Evolutionary conservation across 2,888 invertebrate genomes (phyloP).

Genomic region (Mechanitis messenoides): DNA sequence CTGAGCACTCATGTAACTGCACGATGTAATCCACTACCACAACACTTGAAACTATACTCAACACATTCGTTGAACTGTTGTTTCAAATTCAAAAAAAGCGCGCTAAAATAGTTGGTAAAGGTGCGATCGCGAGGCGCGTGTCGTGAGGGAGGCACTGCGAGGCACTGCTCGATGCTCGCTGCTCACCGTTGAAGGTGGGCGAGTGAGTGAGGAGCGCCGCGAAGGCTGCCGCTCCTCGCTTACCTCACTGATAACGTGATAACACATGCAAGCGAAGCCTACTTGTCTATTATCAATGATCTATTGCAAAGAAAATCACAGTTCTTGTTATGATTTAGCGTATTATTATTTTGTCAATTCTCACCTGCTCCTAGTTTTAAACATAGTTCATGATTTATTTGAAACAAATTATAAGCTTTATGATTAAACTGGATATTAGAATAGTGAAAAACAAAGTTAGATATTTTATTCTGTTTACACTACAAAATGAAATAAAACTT

Average conservation of each 20-base stretch:
- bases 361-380: too few species aligned
- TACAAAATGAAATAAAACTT: too few species aligned
- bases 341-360: too few species aligned
- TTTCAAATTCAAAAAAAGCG: conserved; percentile 13
- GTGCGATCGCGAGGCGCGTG: conserved; percentile 43
- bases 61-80: conserved; percentile 31
- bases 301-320: too few species aligned
- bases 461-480: too few species aligned
- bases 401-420: too few species aligned
- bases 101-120: conserved; percentile 6
- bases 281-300: background rate
- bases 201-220: conserved; percentile 23
- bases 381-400: too few species aligned
- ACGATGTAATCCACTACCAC: conserved; percentile 29
- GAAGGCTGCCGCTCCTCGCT: conserved; percentile 30
- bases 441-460: too few species aligned
- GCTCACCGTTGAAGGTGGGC: conserved; percentile 16
- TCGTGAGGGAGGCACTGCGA: conserved; percentile 51
- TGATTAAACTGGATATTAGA: too few species aligned
- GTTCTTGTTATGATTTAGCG: too few species aligned
- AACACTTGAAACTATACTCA: conserved; percentile 21
- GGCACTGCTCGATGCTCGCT: conserved; percentile 39
- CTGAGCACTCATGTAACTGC: conserved; percentile 16
- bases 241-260: conserved; percentile 51
- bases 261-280: conserved; percentile 21